Evolutionary conservation across 2,888 invertebrate species (phyloP).

Genomic region (Elysia crispata): DNA sequence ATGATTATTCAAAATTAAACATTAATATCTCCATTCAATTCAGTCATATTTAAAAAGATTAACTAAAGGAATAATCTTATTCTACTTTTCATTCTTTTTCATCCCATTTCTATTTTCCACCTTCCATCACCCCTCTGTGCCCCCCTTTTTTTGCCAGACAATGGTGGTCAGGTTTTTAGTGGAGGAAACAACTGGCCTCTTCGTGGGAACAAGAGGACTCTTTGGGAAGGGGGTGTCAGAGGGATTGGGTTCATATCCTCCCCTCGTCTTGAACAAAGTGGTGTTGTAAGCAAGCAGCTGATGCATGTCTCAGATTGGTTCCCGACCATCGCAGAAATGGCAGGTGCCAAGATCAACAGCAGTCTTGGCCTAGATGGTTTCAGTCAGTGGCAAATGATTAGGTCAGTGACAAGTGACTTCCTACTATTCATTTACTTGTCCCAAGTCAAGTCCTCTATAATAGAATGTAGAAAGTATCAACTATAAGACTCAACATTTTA

Average conservation of each 20-base stretch:
- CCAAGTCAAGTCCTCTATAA: too few relatives aligned
- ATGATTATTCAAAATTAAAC: too few relatives aligned
- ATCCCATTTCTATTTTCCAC: too few relatives aligned
- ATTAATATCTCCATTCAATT: too few relatives aligned
- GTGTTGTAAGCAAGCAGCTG: conserved; percentile 55
- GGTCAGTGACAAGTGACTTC: conserved; percentile 56
- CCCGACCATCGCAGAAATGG: conserved; percentile 71
- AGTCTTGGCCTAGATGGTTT: conserved; percentile 68
- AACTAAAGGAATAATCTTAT: too few relatives aligned
- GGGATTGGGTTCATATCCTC: conserved; percentile 73
- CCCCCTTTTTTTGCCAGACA: conserved; percentile 76
- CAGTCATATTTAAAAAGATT: too few relatives aligned
- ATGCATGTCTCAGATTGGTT: conserved; percentile 75
- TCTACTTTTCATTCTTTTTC: too few relatives aligned
- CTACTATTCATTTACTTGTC: too few relatives aligned
- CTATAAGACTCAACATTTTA: too few relatives aligned
- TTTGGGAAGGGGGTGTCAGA: conserved; percentile 75
- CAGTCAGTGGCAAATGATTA: conserved; percentile 71
- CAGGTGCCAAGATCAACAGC: conserved; percentile 62
- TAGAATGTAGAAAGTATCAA: too few relatives aligned
- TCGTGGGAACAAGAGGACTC: conserved; percentile 73
- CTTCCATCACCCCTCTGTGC: too few relatives aligned
- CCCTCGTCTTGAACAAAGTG: conserved; percentile 51
- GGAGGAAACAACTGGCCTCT: conserved; percentile 76
- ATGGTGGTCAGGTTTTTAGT: conserved; percentile 72